Conservation (phyloP, 2,113 vertebrate species). For the Felis chaus region DNA sequence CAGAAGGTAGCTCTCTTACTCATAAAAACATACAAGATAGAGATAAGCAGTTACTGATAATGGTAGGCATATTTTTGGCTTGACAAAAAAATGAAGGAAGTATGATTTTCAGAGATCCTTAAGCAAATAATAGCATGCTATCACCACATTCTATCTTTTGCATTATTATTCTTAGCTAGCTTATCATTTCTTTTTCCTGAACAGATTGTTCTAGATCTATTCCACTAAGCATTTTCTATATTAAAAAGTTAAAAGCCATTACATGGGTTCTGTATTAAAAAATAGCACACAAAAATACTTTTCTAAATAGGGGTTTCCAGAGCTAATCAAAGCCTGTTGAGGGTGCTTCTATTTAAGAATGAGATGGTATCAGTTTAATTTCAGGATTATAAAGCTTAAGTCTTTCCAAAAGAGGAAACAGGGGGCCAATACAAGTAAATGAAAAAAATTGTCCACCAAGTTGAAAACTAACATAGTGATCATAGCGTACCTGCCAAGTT, state of each 20-base stretch:
- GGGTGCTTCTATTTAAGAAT: background rate
- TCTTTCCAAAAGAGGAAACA: background rate
- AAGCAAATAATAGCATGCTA: background rate
- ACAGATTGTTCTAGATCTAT: background rate
- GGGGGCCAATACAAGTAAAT: background rate
- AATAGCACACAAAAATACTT: background rate
- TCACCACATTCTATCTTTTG: background rate
- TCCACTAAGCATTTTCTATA: background rate
- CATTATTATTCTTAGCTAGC: constrained; percentile 17
- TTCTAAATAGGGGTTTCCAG: background rate
- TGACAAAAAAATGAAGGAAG: background rate
- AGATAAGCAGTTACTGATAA: constrained; percentile 32
- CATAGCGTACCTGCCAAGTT: background rate
- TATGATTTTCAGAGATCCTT: background rate
- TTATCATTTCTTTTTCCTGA: background rate
- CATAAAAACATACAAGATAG: constrained; percentile 4
- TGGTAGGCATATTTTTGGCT: constrained; percentile 36
- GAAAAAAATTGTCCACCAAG: background rate
- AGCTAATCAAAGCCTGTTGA: background rate
- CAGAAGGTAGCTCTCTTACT: constrained; percentile 4
- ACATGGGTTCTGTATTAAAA: background rate
- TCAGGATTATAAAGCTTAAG: background rate
- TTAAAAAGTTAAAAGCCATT: background rate
- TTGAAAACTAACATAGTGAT: background rate
- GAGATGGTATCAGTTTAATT: background rate